Evolutionary conservation across 1,140 invertebrate species (phyloP), one percentile per base, ranked within the genome.

Genomic region (Maniola jurtina): DNA sequence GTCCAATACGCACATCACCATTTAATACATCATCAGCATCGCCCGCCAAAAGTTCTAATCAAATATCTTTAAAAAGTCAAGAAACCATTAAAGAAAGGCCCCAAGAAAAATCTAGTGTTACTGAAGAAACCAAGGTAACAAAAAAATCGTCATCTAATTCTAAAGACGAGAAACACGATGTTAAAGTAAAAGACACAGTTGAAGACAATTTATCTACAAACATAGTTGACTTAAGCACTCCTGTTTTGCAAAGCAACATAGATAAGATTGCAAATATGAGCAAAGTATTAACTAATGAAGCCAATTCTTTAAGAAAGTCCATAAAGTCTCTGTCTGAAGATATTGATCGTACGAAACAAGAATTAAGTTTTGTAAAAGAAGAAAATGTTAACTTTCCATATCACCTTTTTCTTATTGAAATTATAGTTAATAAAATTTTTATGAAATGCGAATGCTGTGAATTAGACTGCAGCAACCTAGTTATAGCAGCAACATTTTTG

Each of bases 371-470:
- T 10, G 34, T 34, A 6, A 68, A 75, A 42, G 62, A 79, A n/a
- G 80, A 83, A 59, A 73, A 85, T 61, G 78, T 84, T 0, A 85
- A 84, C 68, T 88, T 88, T 65, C 86, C 86, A 6, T 90, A 90
- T 66, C 88, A 88, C 57, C 70, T 90, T 5, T 90, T 90, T 68
- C 64, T 90, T 7, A 77, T 90, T 55, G 88, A 90, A 81, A 72
- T 90, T 10, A 81, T 90, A 8, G 74, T 90, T 25, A 90, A 90
- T 62, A 88, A 85, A 72, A 90, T 90, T 55, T 75, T 88, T 56
- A 88, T 90, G 88, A 90, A 90, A 67, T 90, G 88, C 64, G 88
- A 90, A 56, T 88, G 88, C 74, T 90, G 88, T 64, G 81, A 88
- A 57, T 72, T 88, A 34, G 81, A 86, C 61, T 80, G 68, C 40